A percentile compares a stretch with the other conserved stretches of the same genome.
phyloP scores from a whole-genome alignment of 1,140 invertebrate species.

The Antheraea pernyi region DNA sequence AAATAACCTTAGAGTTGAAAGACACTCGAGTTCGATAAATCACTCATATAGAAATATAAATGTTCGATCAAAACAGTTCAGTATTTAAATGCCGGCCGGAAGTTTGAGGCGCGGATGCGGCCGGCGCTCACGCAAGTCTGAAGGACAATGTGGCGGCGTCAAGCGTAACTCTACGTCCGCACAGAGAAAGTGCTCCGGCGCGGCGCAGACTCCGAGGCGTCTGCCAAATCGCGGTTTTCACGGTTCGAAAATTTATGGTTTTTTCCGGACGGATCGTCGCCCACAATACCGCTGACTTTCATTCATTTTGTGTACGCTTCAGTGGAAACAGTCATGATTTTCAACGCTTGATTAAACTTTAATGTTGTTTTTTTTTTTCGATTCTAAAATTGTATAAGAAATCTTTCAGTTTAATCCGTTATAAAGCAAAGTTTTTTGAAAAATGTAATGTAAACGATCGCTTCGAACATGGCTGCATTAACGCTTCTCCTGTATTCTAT shows the following conservation, averaged over 20 bases:
- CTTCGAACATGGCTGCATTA: neutral
- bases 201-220: slow-evolving; percentile 71
- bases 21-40: slow-evolving; percentile 27
- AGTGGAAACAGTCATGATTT: slow-evolving; percentile 7
- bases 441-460: neutral
- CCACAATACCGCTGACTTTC: slow-evolving; percentile 33
- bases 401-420: slow-evolving; percentile 1
- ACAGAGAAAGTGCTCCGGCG: slow-evolving; percentile 73
- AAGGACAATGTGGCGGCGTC: slow-evolving; percentile 50
- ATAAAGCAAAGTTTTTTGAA: neutral
- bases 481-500: neutral
- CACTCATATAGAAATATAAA: slow-evolving; percentile 2
- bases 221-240: slow-evolving; percentile 74
- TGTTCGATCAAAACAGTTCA: slow-evolving; percentile 8
- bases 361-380: neutral
- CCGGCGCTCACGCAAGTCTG: slow-evolving; percentile 51
- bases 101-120: slow-evolving; percentile 32
- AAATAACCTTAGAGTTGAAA: slow-evolving; percentile 29
- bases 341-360: neutral
- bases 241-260: slow-evolving; percentile 66
- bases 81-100: slow-evolving; percentile 28
- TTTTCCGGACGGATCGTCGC: slow-evolving; percentile 62
- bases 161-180: slow-evolving; percentile 44
- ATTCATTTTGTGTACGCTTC: slow-evolving; percentile 14
- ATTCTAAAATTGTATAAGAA: neutral